phyloP scores from a whole-genome alignment of 2,797 vertebrate genomes.

The Chaetophractus vellerosus region DNA sequence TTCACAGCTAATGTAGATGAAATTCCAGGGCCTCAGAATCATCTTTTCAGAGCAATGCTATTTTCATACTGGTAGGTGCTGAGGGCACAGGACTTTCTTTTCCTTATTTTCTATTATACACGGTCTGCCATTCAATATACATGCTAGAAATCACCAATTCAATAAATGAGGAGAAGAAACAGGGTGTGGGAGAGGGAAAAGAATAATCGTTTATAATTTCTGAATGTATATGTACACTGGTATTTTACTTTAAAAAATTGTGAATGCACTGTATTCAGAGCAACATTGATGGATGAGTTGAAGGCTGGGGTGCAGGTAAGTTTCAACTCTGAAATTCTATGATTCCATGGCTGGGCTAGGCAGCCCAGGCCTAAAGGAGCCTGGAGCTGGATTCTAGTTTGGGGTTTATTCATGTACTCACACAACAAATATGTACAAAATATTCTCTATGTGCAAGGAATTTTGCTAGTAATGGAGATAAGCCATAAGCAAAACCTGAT shows the following conservation, averaged over 20 bases:
- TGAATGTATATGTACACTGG: not conserved
- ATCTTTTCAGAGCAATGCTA: conserved; percentile 53
- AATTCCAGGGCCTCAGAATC: not conserved
- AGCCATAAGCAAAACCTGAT: not conserved
- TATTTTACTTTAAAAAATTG: not conserved
- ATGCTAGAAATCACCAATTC: not conserved
- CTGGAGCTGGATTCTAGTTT: not conserved
- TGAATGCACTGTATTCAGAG: conserved; percentile 46
- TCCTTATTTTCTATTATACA: conserved; percentile 10
- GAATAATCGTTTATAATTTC: conserved; percentile 43
- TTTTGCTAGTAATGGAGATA: not conserved
- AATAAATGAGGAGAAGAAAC: not conserved
- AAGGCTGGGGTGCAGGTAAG: not conserved
- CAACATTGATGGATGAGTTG: conserved; percentile 11
- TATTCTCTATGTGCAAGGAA: not conserved
- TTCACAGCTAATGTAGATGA: not conserved
- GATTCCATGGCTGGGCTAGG: not conserved
- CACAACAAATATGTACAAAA: not conserved
- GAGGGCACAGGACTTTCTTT: conserved; percentile 1
- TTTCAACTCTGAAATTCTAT: conserved; percentile 53
- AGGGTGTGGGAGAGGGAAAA: conserved; percentile 41
- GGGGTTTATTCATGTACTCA: not conserved
- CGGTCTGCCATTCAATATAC: conserved; percentile 10
- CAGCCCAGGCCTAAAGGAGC: not conserved
- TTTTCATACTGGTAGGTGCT: conserved; percentile 39